These are phyloP conservation scores for Rhinella marina DNA, from an alignment of 2,797 vertebrate genomes.

Conservation along the genomic window DNA sequence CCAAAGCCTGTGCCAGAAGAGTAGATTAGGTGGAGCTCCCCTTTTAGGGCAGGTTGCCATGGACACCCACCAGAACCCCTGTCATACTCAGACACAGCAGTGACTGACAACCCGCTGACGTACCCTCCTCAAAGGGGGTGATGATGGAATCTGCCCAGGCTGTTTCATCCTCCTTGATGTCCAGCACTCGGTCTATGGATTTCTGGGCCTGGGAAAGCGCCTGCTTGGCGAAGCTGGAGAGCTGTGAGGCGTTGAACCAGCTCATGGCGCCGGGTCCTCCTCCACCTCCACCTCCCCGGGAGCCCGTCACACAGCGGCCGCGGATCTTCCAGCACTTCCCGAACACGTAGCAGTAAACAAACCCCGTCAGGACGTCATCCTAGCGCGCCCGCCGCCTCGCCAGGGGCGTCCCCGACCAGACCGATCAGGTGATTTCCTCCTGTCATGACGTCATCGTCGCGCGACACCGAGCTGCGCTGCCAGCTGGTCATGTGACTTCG, in stretches of 20 bases:
- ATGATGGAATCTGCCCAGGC: conserved; percentile 81
- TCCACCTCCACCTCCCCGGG: not conserved
- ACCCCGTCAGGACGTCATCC: conserved; percentile 17
- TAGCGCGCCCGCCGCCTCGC: not conserved
- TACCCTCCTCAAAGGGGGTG: conserved; percentile 81
- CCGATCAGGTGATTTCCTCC: not conserved
- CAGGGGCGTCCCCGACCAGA: not conserved
- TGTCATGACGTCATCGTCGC: not conserved
- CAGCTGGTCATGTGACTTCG: not conserved
- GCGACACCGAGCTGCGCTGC: not conserved
- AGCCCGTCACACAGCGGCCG: not conserved
- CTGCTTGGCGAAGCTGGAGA: conserved; percentile 98
- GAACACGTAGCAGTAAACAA: conserved; percentile 63
- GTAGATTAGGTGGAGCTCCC: not conserved
- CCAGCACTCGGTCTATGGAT: conserved; percentile 96
- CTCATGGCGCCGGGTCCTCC: conserved; percentile 78
- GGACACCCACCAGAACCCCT: not conserved
- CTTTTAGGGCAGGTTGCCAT: not conserved
- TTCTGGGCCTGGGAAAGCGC: conserved; percentile 96
- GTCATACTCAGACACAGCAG: not conserved
- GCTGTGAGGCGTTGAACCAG: conserved; percentile 96
- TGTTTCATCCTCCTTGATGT: conserved; percentile 89
- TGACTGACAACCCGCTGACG: conserved; percentile 56
- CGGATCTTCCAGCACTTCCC: conserved; percentile 36
- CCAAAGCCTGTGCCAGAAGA: no score